phyloP scores from a whole-genome alignment of 2,113 vertebrate genomes.

The Scatophagus argus region DNA sequence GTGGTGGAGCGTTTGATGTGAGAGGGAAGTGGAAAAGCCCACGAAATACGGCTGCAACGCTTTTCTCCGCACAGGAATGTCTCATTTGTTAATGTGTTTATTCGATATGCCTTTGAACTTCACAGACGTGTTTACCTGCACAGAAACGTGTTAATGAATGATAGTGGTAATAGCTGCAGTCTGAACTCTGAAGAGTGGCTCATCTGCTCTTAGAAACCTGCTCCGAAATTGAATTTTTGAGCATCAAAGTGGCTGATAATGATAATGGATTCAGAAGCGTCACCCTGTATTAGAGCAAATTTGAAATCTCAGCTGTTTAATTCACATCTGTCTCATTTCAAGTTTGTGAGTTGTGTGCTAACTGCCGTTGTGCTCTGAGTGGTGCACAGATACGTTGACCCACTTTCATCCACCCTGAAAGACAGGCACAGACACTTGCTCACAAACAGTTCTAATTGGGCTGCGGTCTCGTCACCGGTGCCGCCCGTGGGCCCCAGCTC shows the following conservation, averaged over 20 bases:
- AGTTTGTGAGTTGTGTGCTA: slow-evolving; percentile 31
- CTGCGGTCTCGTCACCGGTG: slow-evolving; percentile 67
- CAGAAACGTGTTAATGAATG: slow-evolving; percentile 54
- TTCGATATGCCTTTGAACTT: slow-evolving; percentile 73
- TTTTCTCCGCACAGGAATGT: slow-evolving; percentile 45
- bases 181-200: slow-evolving; percentile 48
- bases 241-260: slow-evolving; percentile 68
- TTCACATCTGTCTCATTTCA: slow-evolving; percentile 45
- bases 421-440: slow-evolving; percentile 50
- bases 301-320: slow-evolving; percentile 59
- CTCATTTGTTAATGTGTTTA: slow-evolving; percentile 48
- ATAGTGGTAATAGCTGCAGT: slow-evolving; percentile 59
- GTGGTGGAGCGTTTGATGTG: slow-evolving; percentile 66
- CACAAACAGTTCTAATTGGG: slow-evolving; percentile 78
- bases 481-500: slow-evolving; percentile 52
- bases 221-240: slow-evolving; percentile 52
- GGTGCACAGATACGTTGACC: slow-evolving; percentile 56
- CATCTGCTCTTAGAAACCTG: slow-evolving; percentile 45
- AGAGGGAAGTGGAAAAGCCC: slow-evolving; percentile 37
- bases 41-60: slow-evolving; percentile 34
- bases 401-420: slow-evolving; percentile 68
- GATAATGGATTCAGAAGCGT: slow-evolving; percentile 54
- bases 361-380: slow-evolving; percentile 48
- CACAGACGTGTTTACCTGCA: slow-evolving; percentile 64
- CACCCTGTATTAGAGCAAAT: slow-evolving; percentile 49